These are phyloP conservation scores for Limnothrissa miodon DNA, from an alignment of 2,113 vertebrate genomes.

Conservation along the genomic window DNA sequence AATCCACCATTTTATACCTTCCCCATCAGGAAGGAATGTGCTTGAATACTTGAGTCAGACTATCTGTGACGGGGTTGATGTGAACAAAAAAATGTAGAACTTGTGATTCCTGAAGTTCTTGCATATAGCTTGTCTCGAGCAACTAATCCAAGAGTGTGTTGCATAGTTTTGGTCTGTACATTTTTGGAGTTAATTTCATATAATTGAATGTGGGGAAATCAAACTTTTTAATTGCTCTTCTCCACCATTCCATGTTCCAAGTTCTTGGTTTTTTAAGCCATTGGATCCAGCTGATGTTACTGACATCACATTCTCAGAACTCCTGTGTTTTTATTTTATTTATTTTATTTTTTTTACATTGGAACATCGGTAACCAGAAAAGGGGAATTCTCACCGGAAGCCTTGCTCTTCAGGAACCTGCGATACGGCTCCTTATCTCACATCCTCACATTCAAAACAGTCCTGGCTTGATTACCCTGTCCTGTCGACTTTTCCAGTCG, in stretches of 20 bases:
- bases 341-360: no score
- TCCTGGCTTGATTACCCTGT: neutral
- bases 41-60: neutral
- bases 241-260: neutral
- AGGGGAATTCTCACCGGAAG: conserved; percentile 2
- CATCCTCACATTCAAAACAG: conserved; percentile 12
- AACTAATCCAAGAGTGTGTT: neutral
- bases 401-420: neutral
- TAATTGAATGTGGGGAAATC: neutral
- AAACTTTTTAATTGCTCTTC: neutral
- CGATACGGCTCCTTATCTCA: neutral
- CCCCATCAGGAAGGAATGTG: neutral
- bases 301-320: neutral
- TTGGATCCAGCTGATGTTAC: neutral
- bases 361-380: neutral
- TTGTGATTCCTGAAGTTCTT: neutral
- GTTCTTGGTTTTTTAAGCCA: neutral
- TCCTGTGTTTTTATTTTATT: neutral
- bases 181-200: neutral
- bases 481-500: neutral
- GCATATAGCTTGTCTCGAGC: neutral
- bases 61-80: neutral
- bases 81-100: neutral
- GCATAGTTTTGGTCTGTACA: conserved; percentile 1
- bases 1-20: neutral